Evolutionary conservation across 2,797 vertebrate species (phyloP), one percentile per base, ranked within the genome.

Genomic region (Prionace glauca): DNA sequence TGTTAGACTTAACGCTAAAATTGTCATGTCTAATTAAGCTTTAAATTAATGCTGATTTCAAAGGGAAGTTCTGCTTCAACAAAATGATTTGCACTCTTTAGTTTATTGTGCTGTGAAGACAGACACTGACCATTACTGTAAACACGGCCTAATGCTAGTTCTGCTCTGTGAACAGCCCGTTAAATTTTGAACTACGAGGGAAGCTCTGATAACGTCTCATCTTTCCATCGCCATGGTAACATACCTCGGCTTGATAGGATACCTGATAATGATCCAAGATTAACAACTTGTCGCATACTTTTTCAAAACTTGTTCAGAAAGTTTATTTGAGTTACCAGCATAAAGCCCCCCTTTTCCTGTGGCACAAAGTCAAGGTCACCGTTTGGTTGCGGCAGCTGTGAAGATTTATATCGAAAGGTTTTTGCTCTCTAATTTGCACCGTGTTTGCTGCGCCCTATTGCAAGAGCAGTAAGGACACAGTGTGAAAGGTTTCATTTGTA

Each of bases 401-500:
- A 60, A 95, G 72, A 56, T 72, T 95, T 95, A 77, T 95, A 95
- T 95, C 32, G 71, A 72, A 95, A 77, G 45, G 45, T 14, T n/a
- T 95, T 95, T 50, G 41, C 93, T 95, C 45, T 50, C 50, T 95
- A 72, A 95, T 77, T 95, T 74, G 71, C 26, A 56, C 93, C 71
- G n/a, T 95, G 71, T 77, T 77, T 95, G 45, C 72, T 74, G 72
- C 56, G 72, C 71, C 50, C 26, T 36, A 77, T 50, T 32, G 71
- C 60, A 14, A 95, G 56, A 77, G 93, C 72, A n/a, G 93, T 29
- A 56, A 77, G 93, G 93, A 95, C 93, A 95, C 32, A 77, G 93
- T 77, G 71, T 77, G 93, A 95, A 95, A 95, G 93, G 93, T 95
- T 77, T 95, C 50, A 95, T 74, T 92, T 95, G 71, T 95, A 56